Evolutionary conservation across 2,113 vertebrate species (phyloP).

Genomic region (Aegithalos caudatus): DNA sequence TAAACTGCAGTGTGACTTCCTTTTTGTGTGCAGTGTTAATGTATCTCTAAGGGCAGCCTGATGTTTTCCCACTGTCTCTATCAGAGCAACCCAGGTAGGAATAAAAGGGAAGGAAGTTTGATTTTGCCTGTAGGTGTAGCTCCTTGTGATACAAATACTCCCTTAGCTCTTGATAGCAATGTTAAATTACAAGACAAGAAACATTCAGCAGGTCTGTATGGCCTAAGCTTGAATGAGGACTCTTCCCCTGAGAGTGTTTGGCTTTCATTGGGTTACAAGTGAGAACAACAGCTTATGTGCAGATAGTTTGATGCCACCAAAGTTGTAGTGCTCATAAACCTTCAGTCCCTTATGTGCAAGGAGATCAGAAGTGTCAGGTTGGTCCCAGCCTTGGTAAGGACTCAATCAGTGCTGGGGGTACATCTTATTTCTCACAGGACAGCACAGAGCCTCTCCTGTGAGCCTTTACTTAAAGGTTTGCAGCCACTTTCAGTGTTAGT

Average conservation of each 20-base stretch:
- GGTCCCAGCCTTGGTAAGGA: background rate
- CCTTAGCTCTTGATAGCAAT: background rate
- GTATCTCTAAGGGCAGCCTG: background rate
- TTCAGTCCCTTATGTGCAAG: background rate
- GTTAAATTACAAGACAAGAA: background rate
- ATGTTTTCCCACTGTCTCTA: background rate
- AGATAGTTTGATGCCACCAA: background rate
- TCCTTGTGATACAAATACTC: background rate
- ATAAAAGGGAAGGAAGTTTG: background rate
- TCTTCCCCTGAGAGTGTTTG: background rate
- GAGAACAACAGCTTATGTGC: background rate
- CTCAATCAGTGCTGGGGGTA: rapidly evolving
- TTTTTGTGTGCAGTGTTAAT: background rate
- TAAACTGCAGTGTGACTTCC: background rate
- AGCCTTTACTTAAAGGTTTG: background rate
- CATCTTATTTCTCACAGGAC: background rate
- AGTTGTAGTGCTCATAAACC: background rate
- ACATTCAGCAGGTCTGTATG: background rate
- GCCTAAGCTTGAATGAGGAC: background rate
- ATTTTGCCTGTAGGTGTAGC: background rate
- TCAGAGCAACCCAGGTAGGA: background rate
- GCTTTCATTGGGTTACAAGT: background rate
- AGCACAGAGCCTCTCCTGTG: background rate
- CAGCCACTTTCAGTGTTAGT: background rate
- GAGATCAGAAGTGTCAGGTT: background rate